Conservation (phyloP, 2,797 vertebrate species). For the Echiichthys vipera region DNA sequence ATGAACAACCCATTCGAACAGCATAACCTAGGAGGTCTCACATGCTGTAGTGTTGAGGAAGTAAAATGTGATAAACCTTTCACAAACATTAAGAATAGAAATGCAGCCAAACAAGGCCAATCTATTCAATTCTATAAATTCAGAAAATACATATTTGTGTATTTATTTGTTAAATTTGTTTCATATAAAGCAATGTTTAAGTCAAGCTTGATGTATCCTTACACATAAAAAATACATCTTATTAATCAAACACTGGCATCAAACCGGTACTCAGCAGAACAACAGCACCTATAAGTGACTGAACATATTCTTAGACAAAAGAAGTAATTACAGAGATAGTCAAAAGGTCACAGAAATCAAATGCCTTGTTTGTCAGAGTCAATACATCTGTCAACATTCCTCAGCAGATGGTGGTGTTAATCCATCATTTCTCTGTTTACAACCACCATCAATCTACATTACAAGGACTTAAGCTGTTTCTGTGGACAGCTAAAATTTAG, state of each 20-base stretch:
- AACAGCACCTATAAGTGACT: background rate
- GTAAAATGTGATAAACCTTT: background rate
- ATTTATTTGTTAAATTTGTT: too few relatives aligned
- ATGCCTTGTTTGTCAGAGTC: background rate
- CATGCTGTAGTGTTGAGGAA: background rate
- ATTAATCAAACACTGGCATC: too few relatives aligned
- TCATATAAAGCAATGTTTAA: too few relatives aligned
- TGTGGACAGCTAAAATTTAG: background rate
- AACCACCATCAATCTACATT: conserved; percentile 20
- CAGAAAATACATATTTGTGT: too few relatives aligned
- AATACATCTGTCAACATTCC: conserved; percentile 3
- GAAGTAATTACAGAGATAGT: background rate
- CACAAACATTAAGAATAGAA: too few relatives aligned
- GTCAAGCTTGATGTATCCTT: too few relatives aligned
- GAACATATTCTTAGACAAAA: background rate
- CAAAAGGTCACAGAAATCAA: background rate
- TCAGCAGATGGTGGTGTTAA: conserved; percentile 30
- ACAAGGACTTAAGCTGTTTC: conserved; percentile 1
- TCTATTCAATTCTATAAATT: too few relatives aligned
- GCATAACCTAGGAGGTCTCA: background rate
- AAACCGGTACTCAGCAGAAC: too few relatives aligned
- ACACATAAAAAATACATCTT: too few relatives aligned
- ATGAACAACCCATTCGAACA: background rate
- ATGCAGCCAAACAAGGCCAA: too few relatives aligned
- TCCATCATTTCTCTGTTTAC: conserved; percentile 39